phyloP scores from a whole-genome alignment of 1,140 invertebrate genomes.

The Whitmania pigra region DNA sequence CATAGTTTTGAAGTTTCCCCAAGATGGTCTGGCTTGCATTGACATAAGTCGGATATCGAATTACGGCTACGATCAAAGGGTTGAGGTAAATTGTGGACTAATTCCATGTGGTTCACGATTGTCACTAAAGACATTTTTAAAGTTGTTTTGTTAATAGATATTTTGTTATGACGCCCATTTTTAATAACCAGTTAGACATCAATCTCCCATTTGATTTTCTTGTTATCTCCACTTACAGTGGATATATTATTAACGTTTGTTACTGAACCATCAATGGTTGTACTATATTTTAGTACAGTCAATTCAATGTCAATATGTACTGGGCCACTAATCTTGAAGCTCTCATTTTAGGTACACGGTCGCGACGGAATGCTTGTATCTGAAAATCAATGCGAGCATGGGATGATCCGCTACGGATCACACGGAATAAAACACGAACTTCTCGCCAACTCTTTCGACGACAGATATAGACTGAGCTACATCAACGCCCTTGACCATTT shows the following conservation, averaged over 20 bases:
- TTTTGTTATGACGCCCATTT: neutral
- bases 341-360: constrained; percentile 43
- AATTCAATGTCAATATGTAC: neutral
- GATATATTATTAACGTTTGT: neutral
- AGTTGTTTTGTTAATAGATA: neutral
- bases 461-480: constrained; percentile 51
- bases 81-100: constrained; percentile 45
- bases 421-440: constrained; percentile 34
- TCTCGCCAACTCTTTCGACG: constrained; percentile 44
- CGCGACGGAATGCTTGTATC: constrained; percentile 49
- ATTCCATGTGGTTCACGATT: neutral
- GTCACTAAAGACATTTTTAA: neutral
- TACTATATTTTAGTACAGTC: too few species aligned
- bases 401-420: too few species aligned
- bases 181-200: neutral
- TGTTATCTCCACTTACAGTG: neutral
- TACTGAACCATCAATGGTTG: neutral
- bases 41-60: constrained; percentile 52
- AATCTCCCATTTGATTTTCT: neutral
- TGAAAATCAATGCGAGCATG: constrained; percentile 47
- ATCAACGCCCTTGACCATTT: constrained; percentile 53
- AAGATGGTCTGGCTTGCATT: constrained; percentile 51
- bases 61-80: constrained; percentile 59
- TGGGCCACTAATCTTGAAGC: neutral
- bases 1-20: constrained; percentile 51